Evolutionary conservation across 2,797 vertebrate genomes (phyloP).

Genomic region (Carcharodon carcharias): DNA sequence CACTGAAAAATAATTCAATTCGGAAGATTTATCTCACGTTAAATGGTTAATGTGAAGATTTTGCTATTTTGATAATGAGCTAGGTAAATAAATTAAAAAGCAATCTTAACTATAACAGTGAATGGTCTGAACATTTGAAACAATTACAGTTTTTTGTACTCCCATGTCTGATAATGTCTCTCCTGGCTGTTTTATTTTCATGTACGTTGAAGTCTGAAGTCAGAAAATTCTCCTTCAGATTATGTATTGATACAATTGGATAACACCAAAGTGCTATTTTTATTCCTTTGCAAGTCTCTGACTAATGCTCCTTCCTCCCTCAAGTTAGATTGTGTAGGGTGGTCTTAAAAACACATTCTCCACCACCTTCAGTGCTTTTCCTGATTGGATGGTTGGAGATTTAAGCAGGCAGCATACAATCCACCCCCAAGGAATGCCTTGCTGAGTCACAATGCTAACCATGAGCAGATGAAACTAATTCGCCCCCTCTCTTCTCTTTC

Average conservation of each 20-base stretch:
- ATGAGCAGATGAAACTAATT: constrained; percentile 25
- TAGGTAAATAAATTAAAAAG: neutral
- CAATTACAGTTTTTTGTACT: neutral
- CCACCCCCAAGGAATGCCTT: constrained; percentile 31
- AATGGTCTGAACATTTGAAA: neutral
- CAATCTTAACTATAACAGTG: neutral
- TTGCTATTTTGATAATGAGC: neutral
- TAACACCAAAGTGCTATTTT: neutral
- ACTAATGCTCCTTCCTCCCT: constrained; percentile 8
- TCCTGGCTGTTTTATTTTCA: neutral
- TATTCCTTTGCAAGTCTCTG: constrained; percentile 20
- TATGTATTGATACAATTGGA: neutral
- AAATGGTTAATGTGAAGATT: neutral
- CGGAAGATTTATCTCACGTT: neutral
- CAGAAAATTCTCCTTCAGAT: neutral
- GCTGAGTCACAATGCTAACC: constrained; percentile 19
- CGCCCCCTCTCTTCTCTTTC: constrained; percentile 15
- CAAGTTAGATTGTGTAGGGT: constrained; percentile 8
- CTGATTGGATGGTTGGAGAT: constrained; percentile 28
- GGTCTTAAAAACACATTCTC: constrained; percentile 23
- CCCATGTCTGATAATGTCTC: neutral
- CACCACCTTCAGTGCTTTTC: constrained; percentile 11
- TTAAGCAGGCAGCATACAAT: neutral
- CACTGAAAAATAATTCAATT: neutral
- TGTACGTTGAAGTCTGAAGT: neutral